phyloP scores from a whole-genome alignment of 2,797 vertebrate genomes.

The Myotis pilosus region DNA sequence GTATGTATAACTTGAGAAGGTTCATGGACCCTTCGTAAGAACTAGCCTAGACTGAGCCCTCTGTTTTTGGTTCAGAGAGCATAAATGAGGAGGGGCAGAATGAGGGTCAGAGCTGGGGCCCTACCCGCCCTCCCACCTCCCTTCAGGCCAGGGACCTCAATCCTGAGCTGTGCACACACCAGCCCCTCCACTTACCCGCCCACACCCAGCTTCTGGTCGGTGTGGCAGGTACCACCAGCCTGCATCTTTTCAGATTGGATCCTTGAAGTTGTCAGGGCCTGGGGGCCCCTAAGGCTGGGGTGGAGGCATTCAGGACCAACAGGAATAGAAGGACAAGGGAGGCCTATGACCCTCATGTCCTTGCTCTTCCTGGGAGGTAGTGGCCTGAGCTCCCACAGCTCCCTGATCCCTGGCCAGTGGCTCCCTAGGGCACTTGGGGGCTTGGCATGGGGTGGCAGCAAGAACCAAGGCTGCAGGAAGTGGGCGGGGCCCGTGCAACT shows the following conservation, averaged over 20 bases:
- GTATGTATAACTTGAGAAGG: not conserved
- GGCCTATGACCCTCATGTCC: slow-evolving; percentile 52
- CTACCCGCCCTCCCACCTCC: not conserved
- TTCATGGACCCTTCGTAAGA: not conserved
- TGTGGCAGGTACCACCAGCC: not conserved
- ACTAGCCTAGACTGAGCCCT: not conserved
- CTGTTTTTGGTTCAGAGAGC: not conserved
- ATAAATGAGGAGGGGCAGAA: not conserved
- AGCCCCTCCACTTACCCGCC: slow-evolving; percentile 35
- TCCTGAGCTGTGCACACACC: not conserved
- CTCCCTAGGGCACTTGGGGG: not conserved
- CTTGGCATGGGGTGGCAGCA: not conserved
- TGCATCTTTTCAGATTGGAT: slow-evolving; percentile 50
- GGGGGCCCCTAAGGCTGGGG: not conserved
- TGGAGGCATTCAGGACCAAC: not conserved
- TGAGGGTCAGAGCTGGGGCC: not conserved
- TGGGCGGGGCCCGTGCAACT: slow-evolving; percentile 45
- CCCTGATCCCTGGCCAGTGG: not conserved
- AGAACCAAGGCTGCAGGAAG: not conserved
- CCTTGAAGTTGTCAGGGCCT: not conserved
- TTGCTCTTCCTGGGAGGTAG: not conserved
- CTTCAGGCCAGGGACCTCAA: not conserved
- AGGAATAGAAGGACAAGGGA: not conserved
- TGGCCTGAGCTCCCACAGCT: slow-evolving; percentile 10
- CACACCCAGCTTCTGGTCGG: not conserved